Conservation (phyloP, 2,888 invertebrate species). For the Lissonota sp. region DNA sequence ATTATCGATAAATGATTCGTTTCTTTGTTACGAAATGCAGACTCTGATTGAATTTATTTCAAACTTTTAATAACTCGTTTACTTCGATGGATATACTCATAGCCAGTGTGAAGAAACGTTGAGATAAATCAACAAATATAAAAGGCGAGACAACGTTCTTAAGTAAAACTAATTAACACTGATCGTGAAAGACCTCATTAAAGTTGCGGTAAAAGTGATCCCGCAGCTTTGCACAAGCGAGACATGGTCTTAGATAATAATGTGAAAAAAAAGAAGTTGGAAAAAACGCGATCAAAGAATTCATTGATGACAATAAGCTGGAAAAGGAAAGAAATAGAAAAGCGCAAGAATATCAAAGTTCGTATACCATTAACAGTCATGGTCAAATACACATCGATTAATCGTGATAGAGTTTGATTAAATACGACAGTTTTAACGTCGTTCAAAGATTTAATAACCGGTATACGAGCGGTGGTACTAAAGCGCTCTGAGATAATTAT, state of each 20-base stretch:
- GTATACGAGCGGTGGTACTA: not conserved
- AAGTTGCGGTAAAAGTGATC: too few species aligned
- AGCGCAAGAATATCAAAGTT: not conserved
- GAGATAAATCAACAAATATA: too few species aligned
- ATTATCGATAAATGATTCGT: too few species aligned
- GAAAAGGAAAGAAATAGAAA: conserved; percentile 23
- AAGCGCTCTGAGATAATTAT: conserved; percentile 17
- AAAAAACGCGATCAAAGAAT: conserved; percentile 33
- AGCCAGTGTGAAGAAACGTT: too few species aligned
- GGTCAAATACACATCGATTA: conserved; percentile 43
- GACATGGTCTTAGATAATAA: conserved; percentile 8
- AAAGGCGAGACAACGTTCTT: too few species aligned
- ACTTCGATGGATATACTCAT: too few species aligned
- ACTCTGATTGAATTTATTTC: too few species aligned
- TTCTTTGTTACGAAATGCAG: too few species aligned
- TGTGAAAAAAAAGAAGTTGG: conserved; percentile 17
- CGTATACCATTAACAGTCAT: conserved; percentile 6
- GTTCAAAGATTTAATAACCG: conserved; percentile 50
- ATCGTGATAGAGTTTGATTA: conserved; percentile 45
- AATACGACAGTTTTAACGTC: conserved; percentile 19
- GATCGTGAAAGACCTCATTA: too few species aligned
- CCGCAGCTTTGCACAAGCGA: not conserved
- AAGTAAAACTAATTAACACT: too few species aligned
- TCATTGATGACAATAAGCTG: conserved; percentile 37
- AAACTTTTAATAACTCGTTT: too few species aligned